phyloP scores from a whole-genome alignment of 2,797 vertebrate genomes.

The Xiphophorus birchmanni region DNA sequence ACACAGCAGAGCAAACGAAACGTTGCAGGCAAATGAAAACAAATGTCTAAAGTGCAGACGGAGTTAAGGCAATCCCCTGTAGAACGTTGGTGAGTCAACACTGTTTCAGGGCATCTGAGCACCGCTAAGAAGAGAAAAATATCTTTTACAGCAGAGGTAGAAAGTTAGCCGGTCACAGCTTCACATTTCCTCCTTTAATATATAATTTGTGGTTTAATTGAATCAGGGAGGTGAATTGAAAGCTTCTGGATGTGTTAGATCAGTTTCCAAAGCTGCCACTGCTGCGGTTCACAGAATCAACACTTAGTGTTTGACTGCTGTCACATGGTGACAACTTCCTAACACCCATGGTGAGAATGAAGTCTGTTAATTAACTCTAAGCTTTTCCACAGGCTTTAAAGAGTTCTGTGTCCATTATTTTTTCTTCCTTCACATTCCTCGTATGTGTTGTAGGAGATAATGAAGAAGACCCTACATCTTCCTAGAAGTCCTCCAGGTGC shows the following conservation, averaged over 20 bases:
- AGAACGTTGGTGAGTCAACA: neutral
- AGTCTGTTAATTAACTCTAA: slow-evolving; percentile 66
- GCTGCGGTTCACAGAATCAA: slow-evolving; percentile 11
- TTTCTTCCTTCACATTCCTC: slow-evolving; percentile 20
- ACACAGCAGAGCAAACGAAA: neutral
- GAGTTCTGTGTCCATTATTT: slow-evolving; percentile 26
- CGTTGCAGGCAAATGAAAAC: slow-evolving; percentile 36
- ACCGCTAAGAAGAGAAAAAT: neutral
- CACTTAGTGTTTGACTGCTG: slow-evolving; percentile 41
- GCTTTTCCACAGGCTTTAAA: slow-evolving; percentile 28
- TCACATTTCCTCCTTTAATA: slow-evolving; percentile 1
- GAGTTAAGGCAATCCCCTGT: neutral
- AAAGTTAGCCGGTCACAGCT: neutral
- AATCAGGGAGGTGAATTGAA: slow-evolving; percentile 28
- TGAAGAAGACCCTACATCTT: slow-evolving; percentile 58
- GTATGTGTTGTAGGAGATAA: slow-evolving; percentile 18
- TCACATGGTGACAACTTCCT: slow-evolving; percentile 40
- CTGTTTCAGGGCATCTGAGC: neutral
- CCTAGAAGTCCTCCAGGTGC: slow-evolving; percentile 54
- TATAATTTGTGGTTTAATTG: slow-evolving; percentile 9
- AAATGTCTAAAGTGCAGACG: slow-evolving; percentile 24
- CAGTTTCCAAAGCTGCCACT: slow-evolving; percentile 24
- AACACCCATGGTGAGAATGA: slow-evolving; percentile 53
- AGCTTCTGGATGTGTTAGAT: slow-evolving; percentile 12
- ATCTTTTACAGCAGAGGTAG: neutral